Evolutionary conservation across 2,888 invertebrate genomes (phyloP), one percentile per base, ranked within the genome.

Genomic region (Drosophila macrospina): DNA sequence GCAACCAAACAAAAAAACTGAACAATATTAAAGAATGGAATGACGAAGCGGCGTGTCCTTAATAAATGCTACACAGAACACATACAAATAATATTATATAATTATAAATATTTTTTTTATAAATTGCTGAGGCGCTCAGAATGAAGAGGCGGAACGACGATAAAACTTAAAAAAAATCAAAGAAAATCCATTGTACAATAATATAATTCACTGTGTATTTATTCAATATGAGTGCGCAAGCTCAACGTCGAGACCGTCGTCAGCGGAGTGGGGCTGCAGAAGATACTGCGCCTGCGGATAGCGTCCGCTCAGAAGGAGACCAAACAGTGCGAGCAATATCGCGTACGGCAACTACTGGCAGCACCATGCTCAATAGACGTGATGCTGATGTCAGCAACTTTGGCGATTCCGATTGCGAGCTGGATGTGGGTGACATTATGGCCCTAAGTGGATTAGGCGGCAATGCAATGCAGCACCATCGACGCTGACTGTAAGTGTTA

Each of bases 381-480:
- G 90, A 91, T n/a, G n/a, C n/a, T n/a, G n/a, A 20, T 51, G 91
- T 91, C 59, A 92, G 92, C 76, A 90, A 91, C 15, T 88, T 92
- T 24, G 91, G 90, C 26, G 92, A 92, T 66, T 90, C 91, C 0
- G 91, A 91, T 13, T 92, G 92, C 68, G 92, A 92, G 26, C 70
- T 91, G 13, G 91, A 91, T 54, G 85, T 92, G 54, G 87, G 83
- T 15, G 89, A 87, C 28, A 81, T 91, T 5, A 80, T 89, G 76
- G 88, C 87, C 13, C 78, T 90, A 57, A 83, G 78, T 4, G 61
- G 51, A 16, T 54, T 74, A 0, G 67, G 67, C 24, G 64, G 57
- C 26, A 50, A 56, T 4, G 54, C 55, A n/a, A n/a, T n/a, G n/a
- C 4, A 66, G 69, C 26, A 68, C 47, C 1, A 74, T 54, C n/a